These are phyloP conservation scores for Neodon shergylaensis DNA, from an alignment of 2,113 vertebrate species.

Conservation along the genomic window DNA sequence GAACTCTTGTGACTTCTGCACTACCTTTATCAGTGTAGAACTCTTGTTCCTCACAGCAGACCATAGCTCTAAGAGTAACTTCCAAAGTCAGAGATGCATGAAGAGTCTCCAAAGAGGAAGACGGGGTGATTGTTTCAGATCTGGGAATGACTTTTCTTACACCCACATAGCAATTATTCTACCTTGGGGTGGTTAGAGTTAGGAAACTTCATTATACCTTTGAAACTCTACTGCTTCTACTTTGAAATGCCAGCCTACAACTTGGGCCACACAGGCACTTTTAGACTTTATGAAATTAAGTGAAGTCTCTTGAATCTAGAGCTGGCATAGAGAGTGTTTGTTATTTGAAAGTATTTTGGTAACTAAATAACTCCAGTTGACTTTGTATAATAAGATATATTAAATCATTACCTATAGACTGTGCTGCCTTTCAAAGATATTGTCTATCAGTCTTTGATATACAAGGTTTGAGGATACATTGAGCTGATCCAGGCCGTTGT, in stretches of 20 bases:
- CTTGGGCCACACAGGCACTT: background rate
- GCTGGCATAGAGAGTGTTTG: background rate
- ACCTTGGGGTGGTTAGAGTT: background rate
- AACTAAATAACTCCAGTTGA: background rate
- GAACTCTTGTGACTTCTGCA: background rate
- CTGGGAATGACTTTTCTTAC: background rate
- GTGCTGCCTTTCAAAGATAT: background rate
- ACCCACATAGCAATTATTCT: background rate
- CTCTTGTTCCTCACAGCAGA: background rate
- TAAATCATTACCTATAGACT: background rate
- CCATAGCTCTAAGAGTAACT: background rate
- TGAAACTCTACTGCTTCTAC: background rate
- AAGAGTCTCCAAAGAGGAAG: background rate
- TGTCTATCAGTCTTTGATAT: background rate
- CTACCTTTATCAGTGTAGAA: background rate
- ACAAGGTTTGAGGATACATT: background rate
- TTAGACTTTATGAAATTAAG: conserved; percentile 5
- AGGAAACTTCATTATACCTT: conserved; percentile 12
- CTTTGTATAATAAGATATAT: conserved; percentile 6
- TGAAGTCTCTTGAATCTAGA: conserved; percentile 8
- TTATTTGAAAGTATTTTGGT: conserved; percentile 25
- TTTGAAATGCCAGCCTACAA: background rate
- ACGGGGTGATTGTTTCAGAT: background rate
- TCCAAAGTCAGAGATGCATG: conserved; percentile 9
- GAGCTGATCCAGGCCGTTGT: background rate